Conservation (phyloP, 2,888 invertebrate species). For the Drosophila borealis region DNA sequence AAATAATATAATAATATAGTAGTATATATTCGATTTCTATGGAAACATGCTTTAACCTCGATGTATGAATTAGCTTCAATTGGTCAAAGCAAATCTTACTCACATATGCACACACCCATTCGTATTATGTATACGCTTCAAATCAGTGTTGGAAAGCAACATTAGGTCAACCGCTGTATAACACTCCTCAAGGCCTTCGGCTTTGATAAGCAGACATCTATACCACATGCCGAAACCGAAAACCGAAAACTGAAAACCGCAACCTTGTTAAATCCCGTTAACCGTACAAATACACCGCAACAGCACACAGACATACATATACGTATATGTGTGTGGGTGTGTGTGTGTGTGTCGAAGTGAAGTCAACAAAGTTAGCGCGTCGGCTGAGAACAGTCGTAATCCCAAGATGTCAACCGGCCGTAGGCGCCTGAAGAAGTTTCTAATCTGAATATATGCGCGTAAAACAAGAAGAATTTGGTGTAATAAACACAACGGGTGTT, state of each 20-base stretch:
- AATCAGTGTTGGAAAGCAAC: too few species aligned
- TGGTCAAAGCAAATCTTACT: too few species aligned
- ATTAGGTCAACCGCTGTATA: too few species aligned
- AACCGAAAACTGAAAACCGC: constrained; percentile 6
- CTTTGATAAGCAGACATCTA: background rate
- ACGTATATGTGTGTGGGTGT: background rate
- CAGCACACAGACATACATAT: background rate
- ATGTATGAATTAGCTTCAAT: too few species aligned
- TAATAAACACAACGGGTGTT: constrained; percentile 51
- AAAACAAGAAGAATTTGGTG: constrained; percentile 37
- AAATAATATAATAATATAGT: too few species aligned
- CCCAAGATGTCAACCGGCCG: constrained; percentile 54
- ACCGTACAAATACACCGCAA: constrained; percentile 16
- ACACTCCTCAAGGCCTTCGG: background rate
- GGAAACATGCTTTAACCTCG: too few species aligned
- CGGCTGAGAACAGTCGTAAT: constrained; percentile 35
- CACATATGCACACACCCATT: too few species aligned
- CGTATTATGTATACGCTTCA: too few species aligned
- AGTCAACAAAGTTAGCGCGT: constrained; percentile 18
- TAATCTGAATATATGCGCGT: constrained; percentile 54
- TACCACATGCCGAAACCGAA: constrained; percentile 1
- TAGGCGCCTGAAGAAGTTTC: constrained; percentile 52
- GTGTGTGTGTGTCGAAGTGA: constrained; percentile 2
- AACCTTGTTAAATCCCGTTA: constrained; percentile 20
- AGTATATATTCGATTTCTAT: too few species aligned